phyloP scores from a whole-genome alignment of 2,888 invertebrate genomes.

The Lottia scabra region DNA sequence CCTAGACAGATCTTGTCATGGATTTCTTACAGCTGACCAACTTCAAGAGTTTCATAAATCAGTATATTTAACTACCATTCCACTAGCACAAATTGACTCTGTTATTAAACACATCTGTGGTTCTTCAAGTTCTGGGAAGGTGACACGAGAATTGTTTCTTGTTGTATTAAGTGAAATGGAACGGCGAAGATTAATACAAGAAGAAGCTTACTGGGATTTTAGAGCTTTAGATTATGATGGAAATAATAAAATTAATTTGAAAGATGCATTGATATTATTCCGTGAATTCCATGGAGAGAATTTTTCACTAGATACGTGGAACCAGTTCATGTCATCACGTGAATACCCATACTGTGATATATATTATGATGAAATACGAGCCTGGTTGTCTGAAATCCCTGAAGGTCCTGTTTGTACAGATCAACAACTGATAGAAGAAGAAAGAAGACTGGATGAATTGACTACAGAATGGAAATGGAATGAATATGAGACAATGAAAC shows the following conservation, averaged over 20 bases:
- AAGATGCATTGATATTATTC: slow-evolving; percentile 57
- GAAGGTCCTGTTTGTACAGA: slow-evolving; percentile 37
- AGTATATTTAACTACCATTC: slow-evolving; percentile 41
- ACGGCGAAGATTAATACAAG: slow-evolving; percentile 49
- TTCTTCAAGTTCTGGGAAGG: slow-evolving; percentile 25
- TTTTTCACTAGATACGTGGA: slow-evolving; percentile 59
- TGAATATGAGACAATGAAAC: slow-evolving; percentile 28
- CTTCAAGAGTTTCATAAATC: slow-evolving; percentile 47
- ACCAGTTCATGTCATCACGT: slow-evolving; percentile 48
- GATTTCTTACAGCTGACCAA: slow-evolving; percentile 48
- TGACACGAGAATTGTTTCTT: slow-evolving; percentile 44
- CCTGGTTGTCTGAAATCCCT: slow-evolving; percentile 55
- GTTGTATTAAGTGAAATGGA: slow-evolving; percentile 56
- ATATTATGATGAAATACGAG: slow-evolving; percentile 58
- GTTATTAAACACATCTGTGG: slow-evolving; percentile 51
- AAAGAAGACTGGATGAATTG: slow-evolving; percentile 33
- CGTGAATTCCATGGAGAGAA: slow-evolving; percentile 58
- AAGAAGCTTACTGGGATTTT: slow-evolving; percentile 63
- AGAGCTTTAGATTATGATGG: slow-evolving; percentile 33
- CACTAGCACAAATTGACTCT: slow-evolving; percentile 44
- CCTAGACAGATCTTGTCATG: slow-evolving; percentile 49
- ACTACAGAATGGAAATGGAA: slow-evolving; percentile 32
- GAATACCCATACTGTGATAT: slow-evolving; percentile 46
- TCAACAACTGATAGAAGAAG: slow-evolving; percentile 44
- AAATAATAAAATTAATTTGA: slow-evolving; percentile 47